These are phyloP conservation scores for Molorchus minor DNA, from an alignment of 2,888 invertebrate genomes.

Conservation along the genomic window DNA sequence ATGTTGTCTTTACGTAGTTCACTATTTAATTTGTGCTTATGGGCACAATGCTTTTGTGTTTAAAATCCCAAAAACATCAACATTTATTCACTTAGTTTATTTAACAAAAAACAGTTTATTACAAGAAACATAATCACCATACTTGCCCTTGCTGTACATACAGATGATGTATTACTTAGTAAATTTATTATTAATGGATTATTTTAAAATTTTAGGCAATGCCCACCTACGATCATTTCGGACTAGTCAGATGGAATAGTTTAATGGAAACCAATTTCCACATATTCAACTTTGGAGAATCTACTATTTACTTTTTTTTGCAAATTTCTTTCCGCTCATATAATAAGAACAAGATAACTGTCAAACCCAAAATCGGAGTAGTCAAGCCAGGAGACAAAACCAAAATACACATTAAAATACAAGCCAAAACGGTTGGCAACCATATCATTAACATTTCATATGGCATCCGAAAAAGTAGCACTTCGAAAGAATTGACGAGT, in stretches of 20 bases:
- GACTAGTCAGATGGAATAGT: slow-evolving; percentile 50
- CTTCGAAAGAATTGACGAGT: slow-evolving; percentile 37
- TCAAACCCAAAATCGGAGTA: slow-evolving; percentile 30
- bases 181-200: no score
- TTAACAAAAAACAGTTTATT: no score
- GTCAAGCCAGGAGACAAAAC: slow-evolving; percentile 51
- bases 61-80: no score
- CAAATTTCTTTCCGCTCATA: slow-evolving; percentile 26
- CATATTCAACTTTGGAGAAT: slow-evolving; percentile 60
- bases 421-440: slow-evolving; percentile 51
- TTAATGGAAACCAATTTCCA: slow-evolving; percentile 52
- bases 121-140: no score
- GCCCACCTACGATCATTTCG: slow-evolving; percentile 58
- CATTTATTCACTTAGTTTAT: no score
- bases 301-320: slow-evolving; percentile 58
- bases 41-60: no score
- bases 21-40: no score
- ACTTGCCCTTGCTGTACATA: no score
- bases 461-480: slow-evolving; percentile 47
- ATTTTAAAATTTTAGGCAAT: slow-evolving; percentile 56
- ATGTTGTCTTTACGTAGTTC: no score
- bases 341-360: slow-evolving; percentile 27
- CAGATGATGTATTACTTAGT: no score
- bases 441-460: slow-evolving; percentile 57
- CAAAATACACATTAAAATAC: slow-evolving; percentile 51